Evolutionary conservation across 2,797 vertebrate genomes (phyloP), one percentile per base, ranked within the genome.

Genomic region (Microctenopoma stevenorrisi): DNA sequence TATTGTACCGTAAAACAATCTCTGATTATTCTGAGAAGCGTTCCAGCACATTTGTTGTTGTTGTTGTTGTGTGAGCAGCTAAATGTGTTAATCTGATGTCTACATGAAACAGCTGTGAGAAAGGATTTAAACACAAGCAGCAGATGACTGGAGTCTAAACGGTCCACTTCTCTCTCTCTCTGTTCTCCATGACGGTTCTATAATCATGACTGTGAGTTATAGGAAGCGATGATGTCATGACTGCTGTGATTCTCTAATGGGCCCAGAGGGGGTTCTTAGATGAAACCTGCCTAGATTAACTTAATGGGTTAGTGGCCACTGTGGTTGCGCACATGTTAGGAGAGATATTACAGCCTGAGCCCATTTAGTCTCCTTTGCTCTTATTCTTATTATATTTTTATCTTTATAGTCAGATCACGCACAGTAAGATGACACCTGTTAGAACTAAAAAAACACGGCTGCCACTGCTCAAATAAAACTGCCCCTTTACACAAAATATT

Each of bases 201-300:
- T 60, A 42, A 33, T 33, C 64, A 49, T 53, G 44, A 47, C 30
- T 40, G 38, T 22, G 18, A 15, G 44, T 55, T 16, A 16, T 4
- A 42, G 40, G 13, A 16, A 44, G n/a, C 26, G 30, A 81, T 91
- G 90, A 92, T 84, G 87, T 90, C 87, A 89, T 86, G 75, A 71
- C 64, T 84, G 68, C 76, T 82, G 78, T 69, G 77, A 79, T 74
- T 73, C 43, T 68, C 78, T 86, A 83, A 90, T 86, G 82, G 83
- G 70, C 75, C 84, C 90, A 72, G 26, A 64, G 18, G 87, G 86
- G 86, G 80, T 81, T 90, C 87, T 89, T 83, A 73, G 55, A 87
- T 91, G 75, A 72, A 72, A 61, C 49, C 63, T 54, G 62, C 26
- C 35, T 76, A 64, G 48, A 42, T 66, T 68, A 77, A 54, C 64